Evolutionary conservation across 2,797 vertebrate genomes (phyloP), one percentile per base, ranked within the genome.

Genomic region (Alosa sapidissima): DNA sequence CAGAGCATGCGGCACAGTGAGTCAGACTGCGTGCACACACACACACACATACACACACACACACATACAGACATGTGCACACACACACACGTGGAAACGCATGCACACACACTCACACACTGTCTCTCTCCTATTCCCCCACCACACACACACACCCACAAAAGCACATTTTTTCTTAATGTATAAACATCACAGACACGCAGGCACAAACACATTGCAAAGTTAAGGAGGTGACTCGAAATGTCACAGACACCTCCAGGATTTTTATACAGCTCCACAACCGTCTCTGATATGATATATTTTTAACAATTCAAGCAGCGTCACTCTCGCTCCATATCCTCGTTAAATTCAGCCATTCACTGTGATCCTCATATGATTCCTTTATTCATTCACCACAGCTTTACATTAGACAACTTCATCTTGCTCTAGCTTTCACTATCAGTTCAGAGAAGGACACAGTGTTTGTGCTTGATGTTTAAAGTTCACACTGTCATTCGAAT

Each of bases 161-260:
- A 5, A 28, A 4, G 5, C 60, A 24, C 24, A 9, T n/a, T 24
- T 24, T 9, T 1, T 60, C 58, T 60, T 24, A 60, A 60, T 60
- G 58, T 21, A 24, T 60, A 24, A 47, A 45, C 72, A 78, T 47
- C 47, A 78, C 19, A 45, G 72, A 78, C 41, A 14, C 72, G 45
- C 16, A 47, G 72, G 72, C 36, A 78, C 19, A 78, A 3, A 84
- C 78, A 82, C 81, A 78, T 14, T 47, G 41, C 3, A 49, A 47
- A 88, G 52, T 87, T 82, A 85, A 84, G 87, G 55, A 91, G 92
- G 90, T 85, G 86, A 84, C 85, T 91, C 3, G 0, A 93, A 92
- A 92, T 89, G 92, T 91, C 89, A 90, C 87, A 91, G 89, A 90
- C 90, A 93, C 91, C 89, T 92, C 91, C 88, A 88, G 89, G 89